These are phyloP conservation scores for Galago senegalensis DNA, from an alignment of 2,797 vertebrate genomes.

Conservation along the genomic window DNA sequence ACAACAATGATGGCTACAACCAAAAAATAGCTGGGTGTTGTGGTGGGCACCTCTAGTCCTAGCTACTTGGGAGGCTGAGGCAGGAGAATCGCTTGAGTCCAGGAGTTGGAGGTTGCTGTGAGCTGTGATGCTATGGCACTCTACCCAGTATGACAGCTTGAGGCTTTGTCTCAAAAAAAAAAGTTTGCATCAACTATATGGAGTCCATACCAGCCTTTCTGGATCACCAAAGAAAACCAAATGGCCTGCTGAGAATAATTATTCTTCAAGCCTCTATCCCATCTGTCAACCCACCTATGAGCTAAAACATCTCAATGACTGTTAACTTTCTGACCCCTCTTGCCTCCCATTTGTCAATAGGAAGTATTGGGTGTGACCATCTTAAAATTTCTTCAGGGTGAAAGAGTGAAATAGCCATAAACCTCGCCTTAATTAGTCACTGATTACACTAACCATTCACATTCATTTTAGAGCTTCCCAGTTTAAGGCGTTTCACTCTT, in stretches of 20 bases:
- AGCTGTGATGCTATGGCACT: too few species aligned
- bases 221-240: slow-evolving; percentile 50
- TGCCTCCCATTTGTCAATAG: background rate
- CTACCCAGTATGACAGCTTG: too few species aligned
- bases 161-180: background rate
- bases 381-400: slow-evolving; percentile 69
- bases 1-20: too few species aligned
- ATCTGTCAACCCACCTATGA: background rate
- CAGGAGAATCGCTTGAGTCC: too few species aligned
- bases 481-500: slow-evolving; percentile 81
- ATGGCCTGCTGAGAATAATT: slow-evolving; percentile 48
- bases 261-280: slow-evolving; percentile 28
- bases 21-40: too few species aligned
- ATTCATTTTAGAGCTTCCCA: slow-evolving; percentile 79
- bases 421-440: slow-evolving; percentile 78
- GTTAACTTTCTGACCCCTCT: slow-evolving; percentile 15
- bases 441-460: slow-evolving; percentile 80
- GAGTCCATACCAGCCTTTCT: slow-evolving; percentile 44
- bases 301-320: background rate
- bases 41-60: too few species aligned
- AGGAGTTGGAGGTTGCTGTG: too few species aligned
- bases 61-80: too few species aligned
- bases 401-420: slow-evolving; percentile 69
- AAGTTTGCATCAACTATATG: background rate
- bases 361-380: slow-evolving; percentile 15